A percentile compares a stretch with the other conserved stretches of the same genome.
phyloP scores from a whole-genome alignment of 2,113 vertebrate genomes.

The Cynopterus brachyotis region DNA sequence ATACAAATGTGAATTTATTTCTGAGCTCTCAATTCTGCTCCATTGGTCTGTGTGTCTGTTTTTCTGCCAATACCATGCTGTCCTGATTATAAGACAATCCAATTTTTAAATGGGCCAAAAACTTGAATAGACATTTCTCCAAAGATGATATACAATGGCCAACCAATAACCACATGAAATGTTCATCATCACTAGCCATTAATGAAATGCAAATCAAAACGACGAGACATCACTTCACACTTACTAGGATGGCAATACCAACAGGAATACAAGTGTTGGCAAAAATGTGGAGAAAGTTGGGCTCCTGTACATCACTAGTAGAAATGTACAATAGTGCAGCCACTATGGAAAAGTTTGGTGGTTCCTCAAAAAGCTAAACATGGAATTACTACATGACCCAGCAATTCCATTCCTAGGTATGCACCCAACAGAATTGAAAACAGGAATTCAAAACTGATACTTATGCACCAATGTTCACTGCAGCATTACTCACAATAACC shows the following conservation, averaged over 20 bases:
- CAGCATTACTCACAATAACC: background rate
- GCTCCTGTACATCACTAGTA: background rate
- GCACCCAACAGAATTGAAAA: background rate
- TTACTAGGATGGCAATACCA: background rate
- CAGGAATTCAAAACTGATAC: background rate
- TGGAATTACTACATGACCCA: background rate
- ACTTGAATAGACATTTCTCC: background rate
- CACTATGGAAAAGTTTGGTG: background rate
- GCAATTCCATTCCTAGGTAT: background rate
- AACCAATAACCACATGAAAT: background rate
- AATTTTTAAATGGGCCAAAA: background rate
- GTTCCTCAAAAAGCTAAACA: background rate
- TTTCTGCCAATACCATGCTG: too few relatives aligned
- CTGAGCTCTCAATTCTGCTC: too few relatives aligned
- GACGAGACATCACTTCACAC: background rate
- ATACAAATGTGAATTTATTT: too few relatives aligned
- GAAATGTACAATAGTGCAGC: background rate
- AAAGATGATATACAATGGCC: background rate
- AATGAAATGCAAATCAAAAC: background rate
- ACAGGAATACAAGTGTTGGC: background rate
- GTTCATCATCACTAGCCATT: background rate
- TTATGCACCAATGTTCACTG: background rate
- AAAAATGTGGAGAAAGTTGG: background rate
- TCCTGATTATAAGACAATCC: background rate
- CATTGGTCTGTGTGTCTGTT: too few relatives aligned